phyloP scores from a whole-genome alignment of 2,888 invertebrate genomes.

The Pheosia gnoma region DNA sequence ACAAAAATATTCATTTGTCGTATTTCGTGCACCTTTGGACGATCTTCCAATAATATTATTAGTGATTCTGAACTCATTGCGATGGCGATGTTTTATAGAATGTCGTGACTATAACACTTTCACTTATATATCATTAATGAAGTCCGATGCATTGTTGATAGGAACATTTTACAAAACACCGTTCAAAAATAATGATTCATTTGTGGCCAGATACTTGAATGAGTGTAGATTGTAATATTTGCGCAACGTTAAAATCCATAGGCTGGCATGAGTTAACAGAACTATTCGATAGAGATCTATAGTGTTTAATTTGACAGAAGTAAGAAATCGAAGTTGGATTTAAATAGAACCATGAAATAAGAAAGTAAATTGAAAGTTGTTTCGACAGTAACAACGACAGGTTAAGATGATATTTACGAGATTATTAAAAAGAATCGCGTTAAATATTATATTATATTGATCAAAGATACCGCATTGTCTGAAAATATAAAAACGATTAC shows the following conservation, averaged over 20 bases:
- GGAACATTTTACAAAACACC: conserved; percentile 17
- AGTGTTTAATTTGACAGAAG: conserved; percentile 37
- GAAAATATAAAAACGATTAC: not conserved
- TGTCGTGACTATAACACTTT: conserved; percentile 46
- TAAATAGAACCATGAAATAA: conserved; percentile 40
- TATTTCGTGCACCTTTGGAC: conserved; percentile 30
- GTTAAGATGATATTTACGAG: conserved; percentile 37
- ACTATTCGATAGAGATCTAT: conserved; percentile 42
- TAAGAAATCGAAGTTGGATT: conserved; percentile 32
- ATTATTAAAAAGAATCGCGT: conserved; percentile 38
- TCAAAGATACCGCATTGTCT: conserved; percentile 2
- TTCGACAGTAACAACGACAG: conserved; percentile 40
- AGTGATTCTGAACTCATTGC: conserved; percentile 30
- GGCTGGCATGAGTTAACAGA: conserved; percentile 16
- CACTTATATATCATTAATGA: conserved; percentile 48
- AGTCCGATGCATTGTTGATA: conserved; percentile 29
- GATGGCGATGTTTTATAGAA: conserved; percentile 32
- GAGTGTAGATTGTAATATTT: conserved; percentile 11
- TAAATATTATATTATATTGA: conserved; percentile 23
- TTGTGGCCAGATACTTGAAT: not conserved
- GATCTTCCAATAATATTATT: conserved; percentile 17
- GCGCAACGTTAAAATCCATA: conserved; percentile 19
- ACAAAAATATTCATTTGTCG: conserved; percentile 25
- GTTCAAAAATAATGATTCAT: conserved; percentile 4
- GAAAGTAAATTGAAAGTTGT: conserved; percentile 55